Percentiles rank a stretch among this genome's conserved stretches.
Conservation (phyloP, 2,797 vertebrate species). For the Coendou prehensilis region DNA sequence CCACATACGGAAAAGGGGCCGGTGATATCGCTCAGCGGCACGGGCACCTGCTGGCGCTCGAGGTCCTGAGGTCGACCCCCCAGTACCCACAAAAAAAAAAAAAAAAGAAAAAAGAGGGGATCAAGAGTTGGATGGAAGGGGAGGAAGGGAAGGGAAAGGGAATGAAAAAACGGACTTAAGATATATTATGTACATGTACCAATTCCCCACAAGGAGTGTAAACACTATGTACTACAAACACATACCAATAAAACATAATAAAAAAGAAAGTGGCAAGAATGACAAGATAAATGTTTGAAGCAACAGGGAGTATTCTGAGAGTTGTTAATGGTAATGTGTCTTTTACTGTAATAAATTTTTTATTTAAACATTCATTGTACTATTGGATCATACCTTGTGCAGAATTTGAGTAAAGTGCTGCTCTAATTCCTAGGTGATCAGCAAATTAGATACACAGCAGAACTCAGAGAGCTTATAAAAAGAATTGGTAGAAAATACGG, state of each 20-base stretch:
- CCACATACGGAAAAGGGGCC: too few species aligned
- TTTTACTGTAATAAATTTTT: background rate
- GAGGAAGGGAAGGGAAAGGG: background rate
- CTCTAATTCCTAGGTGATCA: background rate
- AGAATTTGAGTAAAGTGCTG: background rate
- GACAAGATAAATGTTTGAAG: background rate
- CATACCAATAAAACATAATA: background rate
- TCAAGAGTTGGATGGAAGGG: too few species aligned
- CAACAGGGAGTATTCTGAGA: background rate
- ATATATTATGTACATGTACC: background rate
- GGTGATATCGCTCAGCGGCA: too few species aligned
- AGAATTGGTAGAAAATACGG: background rate
- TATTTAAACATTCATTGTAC: background rate
- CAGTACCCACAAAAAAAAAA: too few species aligned
- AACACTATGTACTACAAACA: background rate
- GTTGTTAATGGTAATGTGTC: background rate
- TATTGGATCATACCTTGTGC: background rate
- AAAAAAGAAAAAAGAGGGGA: background rate
- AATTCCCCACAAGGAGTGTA: background rate
- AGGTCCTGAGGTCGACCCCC: too few species aligned
- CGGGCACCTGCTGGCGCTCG: too few species aligned
- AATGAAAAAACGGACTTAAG: background rate
- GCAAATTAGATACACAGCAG: background rate
- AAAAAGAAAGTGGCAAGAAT: background rate
- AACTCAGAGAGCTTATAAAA: background rate